phyloP scores from a whole-genome alignment of 1,140 invertebrate species.

The Leucophenga varia region DNA sequence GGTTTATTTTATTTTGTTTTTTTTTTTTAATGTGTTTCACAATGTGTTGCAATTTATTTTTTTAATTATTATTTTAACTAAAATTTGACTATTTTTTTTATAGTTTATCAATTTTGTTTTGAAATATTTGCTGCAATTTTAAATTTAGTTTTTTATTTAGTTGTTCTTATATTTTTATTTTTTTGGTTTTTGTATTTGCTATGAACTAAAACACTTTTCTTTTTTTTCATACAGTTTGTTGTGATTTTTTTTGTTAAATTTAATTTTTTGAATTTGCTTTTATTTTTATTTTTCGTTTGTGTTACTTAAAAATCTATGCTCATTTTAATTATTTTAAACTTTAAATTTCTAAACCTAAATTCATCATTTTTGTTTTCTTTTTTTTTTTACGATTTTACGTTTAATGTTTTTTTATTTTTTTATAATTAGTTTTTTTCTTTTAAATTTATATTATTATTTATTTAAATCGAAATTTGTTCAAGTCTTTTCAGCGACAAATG shows the following conservation, averaged over 20 bases:
- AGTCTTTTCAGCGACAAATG: slow-evolving; percentile 55
- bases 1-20: slow-evolving; percentile 20
- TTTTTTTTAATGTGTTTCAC: slow-evolving; percentile 42
- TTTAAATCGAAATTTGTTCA: slow-evolving; percentile 52
- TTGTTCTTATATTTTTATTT: slow-evolving; percentile 13
- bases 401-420: slow-evolving; percentile 21
- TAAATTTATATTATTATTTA: slow-evolving; percentile 10
- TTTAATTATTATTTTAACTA: no score
- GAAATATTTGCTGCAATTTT: slow-evolving; percentile 20
- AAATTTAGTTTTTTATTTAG: slow-evolving; percentile 23
- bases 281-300: slow-evolving; percentile 17
- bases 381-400: no score
- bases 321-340: slow-evolving; percentile 24
- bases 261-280: slow-evolving; percentile 22
- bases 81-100: no score
- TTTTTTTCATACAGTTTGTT: slow-evolving; percentile 15
- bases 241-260: slow-evolving; percentile 1
- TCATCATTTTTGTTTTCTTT: slow-evolving; percentile 25
- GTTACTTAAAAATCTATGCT: slow-evolving; percentile 18
- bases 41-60: no score
- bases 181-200: slow-evolving; percentile 28
- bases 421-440: neutral
- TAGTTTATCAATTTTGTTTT: slow-evolving; percentile 21
- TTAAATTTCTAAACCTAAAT: slow-evolving; percentile 47
- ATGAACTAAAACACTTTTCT: slow-evolving; percentile 1